phyloP scores from a whole-genome alignment of 2,888 invertebrate species.

The Stramonita haemastoma region DNA sequence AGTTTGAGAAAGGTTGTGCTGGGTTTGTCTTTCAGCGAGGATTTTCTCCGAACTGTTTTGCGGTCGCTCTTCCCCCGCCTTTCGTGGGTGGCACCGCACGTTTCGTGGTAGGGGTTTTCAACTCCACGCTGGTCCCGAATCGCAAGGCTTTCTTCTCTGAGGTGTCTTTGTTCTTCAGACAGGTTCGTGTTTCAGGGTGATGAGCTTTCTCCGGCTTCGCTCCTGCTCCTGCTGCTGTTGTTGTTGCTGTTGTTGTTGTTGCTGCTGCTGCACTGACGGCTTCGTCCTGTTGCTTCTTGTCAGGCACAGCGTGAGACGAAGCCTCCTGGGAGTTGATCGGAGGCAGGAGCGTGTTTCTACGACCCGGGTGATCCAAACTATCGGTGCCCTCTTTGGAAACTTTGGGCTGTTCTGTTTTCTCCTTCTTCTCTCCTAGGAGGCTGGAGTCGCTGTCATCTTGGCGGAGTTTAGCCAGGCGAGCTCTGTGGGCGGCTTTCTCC shows the following conservation, averaged over 20 bases:
- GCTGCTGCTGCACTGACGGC: background rate
- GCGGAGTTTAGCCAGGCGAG: conserved; percentile 12
- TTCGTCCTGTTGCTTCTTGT: background rate
- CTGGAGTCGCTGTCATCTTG: background rate
- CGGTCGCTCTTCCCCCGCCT: background rate
- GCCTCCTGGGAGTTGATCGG: background rate
- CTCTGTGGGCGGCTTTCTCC: conserved; percentile 24
- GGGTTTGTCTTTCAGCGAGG: conserved; percentile 18
- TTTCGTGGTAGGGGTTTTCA: conserved; percentile 14
- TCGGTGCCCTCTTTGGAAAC: background rate
- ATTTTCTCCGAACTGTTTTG: background rate
- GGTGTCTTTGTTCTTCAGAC: background rate
- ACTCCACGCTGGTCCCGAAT: conserved; percentile 21
- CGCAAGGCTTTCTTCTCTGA: background rate
- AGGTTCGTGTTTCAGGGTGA: too few species aligned
- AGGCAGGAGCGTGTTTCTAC: conserved; percentile 8
- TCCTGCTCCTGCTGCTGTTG: too few species aligned
- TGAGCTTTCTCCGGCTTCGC: too few species aligned
- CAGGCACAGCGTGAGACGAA: background rate
- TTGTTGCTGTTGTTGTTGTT: too few species aligned
- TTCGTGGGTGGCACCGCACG: background rate
- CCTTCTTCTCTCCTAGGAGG: background rate
- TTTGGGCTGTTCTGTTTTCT: background rate
- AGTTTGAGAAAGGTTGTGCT: conserved; percentile 2
- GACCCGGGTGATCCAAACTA: background rate